Conservation (phyloP, 2,888 invertebrate genomes). For the Loripinus fragilis region DNA sequence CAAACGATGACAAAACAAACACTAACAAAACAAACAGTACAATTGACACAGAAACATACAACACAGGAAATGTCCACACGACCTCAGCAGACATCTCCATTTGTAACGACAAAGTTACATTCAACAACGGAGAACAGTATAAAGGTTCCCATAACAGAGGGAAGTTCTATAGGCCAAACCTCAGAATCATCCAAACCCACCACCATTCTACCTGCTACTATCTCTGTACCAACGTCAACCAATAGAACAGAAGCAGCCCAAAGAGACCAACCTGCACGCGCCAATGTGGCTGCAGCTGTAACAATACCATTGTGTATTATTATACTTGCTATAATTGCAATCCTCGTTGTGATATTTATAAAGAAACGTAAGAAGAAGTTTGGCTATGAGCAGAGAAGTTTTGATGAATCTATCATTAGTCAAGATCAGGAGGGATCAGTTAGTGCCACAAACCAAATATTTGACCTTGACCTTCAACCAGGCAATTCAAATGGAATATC, state of each 20-base stretch:
- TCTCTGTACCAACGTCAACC: slow-evolving; percentile 27
- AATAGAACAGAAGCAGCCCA: slow-evolving; percentile 20
- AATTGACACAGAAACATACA: slow-evolving; percentile 26
- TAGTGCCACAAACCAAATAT: slow-evolving; percentile 72
- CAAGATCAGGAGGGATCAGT: slow-evolving; percentile 68
- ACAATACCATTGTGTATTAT: slow-evolving; percentile 23
- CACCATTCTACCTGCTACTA: slow-evolving; percentile 26
- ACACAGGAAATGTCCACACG: slow-evolving; percentile 28
- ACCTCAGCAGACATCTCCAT: slow-evolving; percentile 6
- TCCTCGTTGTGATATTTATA: slow-evolving; percentile 60
- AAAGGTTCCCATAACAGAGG: slow-evolving; percentile 23
- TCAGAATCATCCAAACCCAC: slow-evolving; percentile 26
- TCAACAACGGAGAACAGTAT: not conserved
- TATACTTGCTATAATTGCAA: slow-evolving; percentile 35
- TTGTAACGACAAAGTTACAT: not conserved
- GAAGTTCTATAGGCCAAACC: slow-evolving; percentile 25
- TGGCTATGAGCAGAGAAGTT: slow-evolving; percentile 67
- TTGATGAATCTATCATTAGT: slow-evolving; percentile 70
- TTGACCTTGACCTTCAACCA: slow-evolving; percentile 63
- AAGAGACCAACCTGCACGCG: not conserved
- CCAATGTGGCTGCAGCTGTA: slow-evolving; percentile 4
- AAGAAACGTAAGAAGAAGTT: slow-evolving; percentile 50
- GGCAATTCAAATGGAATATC: slow-evolving; percentile 43
- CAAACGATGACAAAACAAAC: slow-evolving; percentile 13
- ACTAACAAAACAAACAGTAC: slow-evolving; percentile 19